A percentile compares a stretch with the other conserved stretches of the same genome.
These are phyloP conservation scores for Tachysurus vachellii DNA, from an alignment of 2,113 vertebrate genomes.

Conservation along the genomic window DNA sequence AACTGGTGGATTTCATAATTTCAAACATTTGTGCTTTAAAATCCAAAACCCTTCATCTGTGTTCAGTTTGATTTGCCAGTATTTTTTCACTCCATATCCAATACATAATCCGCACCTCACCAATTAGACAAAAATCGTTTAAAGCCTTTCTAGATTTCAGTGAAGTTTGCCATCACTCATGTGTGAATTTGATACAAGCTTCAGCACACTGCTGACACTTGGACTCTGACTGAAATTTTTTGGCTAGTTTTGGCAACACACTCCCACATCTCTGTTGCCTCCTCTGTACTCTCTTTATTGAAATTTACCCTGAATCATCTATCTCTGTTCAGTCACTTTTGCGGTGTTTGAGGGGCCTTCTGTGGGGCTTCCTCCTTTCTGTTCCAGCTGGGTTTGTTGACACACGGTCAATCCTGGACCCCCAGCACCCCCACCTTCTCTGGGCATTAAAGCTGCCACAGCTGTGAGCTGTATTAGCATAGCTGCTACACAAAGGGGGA, in stretches of 20 bases:
- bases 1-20: not conserved
- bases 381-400: constrained; percentile 96
- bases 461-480: constrained; percentile 93
- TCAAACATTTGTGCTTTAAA: not conserved
- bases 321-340: constrained; percentile 60
- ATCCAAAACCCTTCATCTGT: not conserved
- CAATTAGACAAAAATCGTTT: no score
- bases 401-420: constrained; percentile 85
- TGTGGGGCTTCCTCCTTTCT: constrained; percentile 81
- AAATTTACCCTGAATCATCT: constrained; percentile 84
- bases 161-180: not conserved
- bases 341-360: constrained; percentile 73
- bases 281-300: constrained; percentile 77
- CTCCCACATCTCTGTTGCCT: constrained; percentile 26
- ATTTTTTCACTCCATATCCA: not conserved
- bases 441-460: constrained; percentile 92
- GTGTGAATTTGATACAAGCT: not conserved
- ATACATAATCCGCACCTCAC: not conserved
- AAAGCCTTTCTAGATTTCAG: not conserved
- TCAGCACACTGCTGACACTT: not conserved
- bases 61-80: not conserved
- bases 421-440: constrained; percentile 62
- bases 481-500: constrained; percentile 68
- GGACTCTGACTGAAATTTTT: not conserved
- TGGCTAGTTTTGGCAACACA: constrained; percentile 20